Base-by-base conservation (phyloP, 2,113 vertebrate species). In the Asarcornis scutulata region DNA sequence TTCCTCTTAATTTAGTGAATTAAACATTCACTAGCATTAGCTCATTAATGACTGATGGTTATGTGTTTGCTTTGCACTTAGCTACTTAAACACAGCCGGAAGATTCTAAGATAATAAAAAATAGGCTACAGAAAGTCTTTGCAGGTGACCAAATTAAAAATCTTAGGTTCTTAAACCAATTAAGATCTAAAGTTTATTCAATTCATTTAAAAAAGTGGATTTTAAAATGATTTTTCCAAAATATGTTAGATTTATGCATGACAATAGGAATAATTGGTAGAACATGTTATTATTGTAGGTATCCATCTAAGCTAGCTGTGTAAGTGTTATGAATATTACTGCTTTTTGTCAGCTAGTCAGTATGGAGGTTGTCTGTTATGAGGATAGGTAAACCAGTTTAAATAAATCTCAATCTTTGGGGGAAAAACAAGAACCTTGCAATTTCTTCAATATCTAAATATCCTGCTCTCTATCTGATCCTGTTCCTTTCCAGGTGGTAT, bases 371-470 rank as follows among this genome's bases (percentile, higher is more conserved):
- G 20, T 75, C 42, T 72, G 3, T 76, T 73, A 16, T 1, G 6
- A 48, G 23, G 18, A 53, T 5, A 3, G 4, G 13, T 46, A 32
- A 62, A 78, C 31, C 11, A 32, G 20, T 50, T 93, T 13, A 63
- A 80, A 68, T 34, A 80, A 89, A 86, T 59, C 0, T 34, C 31
- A 58, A 13, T 26, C 26, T n/a, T 31, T 14, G 56, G 14, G 12
- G 13, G 44, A 59, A 56, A 90, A 22, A 4, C 0, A 0, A 53
- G 12, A 3, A 1, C 2, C 34, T 56, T 74, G 20, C 27, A 23
- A 9, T 40, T 92, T 67, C 22, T 75, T 1, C 62, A 42, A 6
- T 29, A 52, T 4, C 17, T 71, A 11, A 12, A 27, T 34, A n/a
- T 71, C 62, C 17, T 48, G 6, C 12, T 83, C n/a, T 55, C 42